These are phyloP conservation scores for Peucedramus taeniatus DNA, from an alignment of 2,113 vertebrate genomes.

Conservation along the genomic window DNA sequence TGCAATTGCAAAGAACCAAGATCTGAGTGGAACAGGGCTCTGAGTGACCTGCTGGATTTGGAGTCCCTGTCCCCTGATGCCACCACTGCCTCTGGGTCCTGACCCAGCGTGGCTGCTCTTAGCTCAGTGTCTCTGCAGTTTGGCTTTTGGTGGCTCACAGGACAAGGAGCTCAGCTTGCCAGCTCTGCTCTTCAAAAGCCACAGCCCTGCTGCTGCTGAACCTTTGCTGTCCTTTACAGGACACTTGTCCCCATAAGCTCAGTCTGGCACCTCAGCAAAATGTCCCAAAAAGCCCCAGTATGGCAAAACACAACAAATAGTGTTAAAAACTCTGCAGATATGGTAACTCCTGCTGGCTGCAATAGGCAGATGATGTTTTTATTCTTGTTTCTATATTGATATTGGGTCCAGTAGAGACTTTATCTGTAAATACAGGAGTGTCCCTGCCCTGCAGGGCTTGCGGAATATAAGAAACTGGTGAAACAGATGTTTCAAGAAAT, in stretches of 20 bases:
- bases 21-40: not conserved
- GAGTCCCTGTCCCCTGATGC: not conserved
- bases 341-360: not conserved
- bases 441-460: not conserved
- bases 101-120: accelerated
- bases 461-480: not conserved
- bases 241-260: not conserved
- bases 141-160: not conserved
- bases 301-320: not conserved
- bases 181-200: not conserved
- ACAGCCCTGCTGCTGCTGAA: not conserved
- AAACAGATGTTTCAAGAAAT: not conserved
- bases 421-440: not conserved
- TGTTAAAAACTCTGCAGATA: not conserved
- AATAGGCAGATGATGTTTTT: not conserved
- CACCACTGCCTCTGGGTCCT: not conserved
- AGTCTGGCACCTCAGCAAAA: not conserved
- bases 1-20: not conserved
- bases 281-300: not conserved
- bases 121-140: not conserved
- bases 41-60: not conserved
- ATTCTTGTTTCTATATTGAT: not conserved
- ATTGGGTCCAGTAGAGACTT: not conserved
- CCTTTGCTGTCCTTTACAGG: not conserved
- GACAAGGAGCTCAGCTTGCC: not conserved